These are phyloP conservation scores for Ptyas mucosa DNA, from an alignment of 2,113 vertebrate genomes.

Conservation along the genomic window DNA sequence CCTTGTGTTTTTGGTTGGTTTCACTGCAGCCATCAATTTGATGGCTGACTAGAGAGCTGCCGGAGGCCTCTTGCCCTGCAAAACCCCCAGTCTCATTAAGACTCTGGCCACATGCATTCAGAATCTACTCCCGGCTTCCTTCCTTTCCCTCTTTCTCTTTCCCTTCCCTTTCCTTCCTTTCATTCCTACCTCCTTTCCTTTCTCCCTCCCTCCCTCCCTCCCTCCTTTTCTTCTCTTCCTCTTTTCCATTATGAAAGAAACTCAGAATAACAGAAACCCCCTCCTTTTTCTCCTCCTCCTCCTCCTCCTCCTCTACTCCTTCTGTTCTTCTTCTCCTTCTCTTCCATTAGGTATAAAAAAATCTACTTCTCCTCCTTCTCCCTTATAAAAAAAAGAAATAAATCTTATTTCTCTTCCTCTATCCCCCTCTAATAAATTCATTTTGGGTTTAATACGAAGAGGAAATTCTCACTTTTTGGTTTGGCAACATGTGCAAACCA, in stretches of 20 bases:
- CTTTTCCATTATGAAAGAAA: neutral
- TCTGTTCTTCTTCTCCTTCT: too few relatives aligned
- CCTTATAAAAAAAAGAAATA: too few relatives aligned
- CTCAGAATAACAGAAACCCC: neutral
- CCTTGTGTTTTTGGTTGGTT: neutral
- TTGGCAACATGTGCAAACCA: too few relatives aligned
- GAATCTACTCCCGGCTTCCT: neutral
- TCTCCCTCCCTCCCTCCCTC: neutral
- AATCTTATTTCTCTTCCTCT: too few relatives aligned
- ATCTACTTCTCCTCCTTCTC: too few relatives aligned
- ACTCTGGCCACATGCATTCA: neutral
- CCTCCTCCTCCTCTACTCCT: neutral
- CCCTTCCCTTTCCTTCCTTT: neutral
- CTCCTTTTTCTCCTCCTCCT: neutral
- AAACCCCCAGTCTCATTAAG: neutral
- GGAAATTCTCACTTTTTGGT: too few relatives aligned
- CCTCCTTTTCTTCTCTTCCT: too few relatives aligned
- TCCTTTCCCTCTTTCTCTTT: neutral
- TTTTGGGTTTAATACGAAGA: too few relatives aligned
- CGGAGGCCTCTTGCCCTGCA: neutral
- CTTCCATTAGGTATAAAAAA: too few relatives aligned
- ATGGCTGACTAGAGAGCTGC: neutral
- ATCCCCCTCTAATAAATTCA: too few relatives aligned
- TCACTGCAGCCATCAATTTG: constrained; percentile 2
- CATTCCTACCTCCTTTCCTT: too few relatives aligned